A percentile compares a stretch with the other conserved stretches of the same genome.
These are phyloP conservation scores for Apteryx owenii DNA, from an alignment of 2,113 vertebrate species.

Conservation along the genomic window DNA sequence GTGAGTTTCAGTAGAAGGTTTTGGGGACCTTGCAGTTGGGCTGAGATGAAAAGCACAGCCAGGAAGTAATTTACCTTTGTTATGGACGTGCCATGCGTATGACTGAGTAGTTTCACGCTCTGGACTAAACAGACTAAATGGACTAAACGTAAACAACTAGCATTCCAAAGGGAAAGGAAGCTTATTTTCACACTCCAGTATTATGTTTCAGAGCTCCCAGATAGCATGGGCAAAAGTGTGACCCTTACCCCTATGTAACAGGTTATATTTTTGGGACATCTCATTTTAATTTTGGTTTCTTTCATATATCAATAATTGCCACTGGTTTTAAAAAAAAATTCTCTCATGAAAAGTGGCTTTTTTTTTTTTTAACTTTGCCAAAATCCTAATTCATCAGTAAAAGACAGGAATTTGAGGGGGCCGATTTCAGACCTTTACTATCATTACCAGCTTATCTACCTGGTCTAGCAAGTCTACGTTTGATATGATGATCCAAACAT, in stretches of 20 bases:
- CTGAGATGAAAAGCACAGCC: constrained; percentile 2
- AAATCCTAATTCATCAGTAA: background rate
- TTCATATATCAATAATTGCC: background rate
- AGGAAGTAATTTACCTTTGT: constrained; percentile 20
- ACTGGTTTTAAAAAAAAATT: background rate
- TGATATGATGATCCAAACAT: background rate
- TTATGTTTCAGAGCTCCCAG: background rate
- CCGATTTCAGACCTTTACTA: background rate
- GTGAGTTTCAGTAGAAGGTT: constrained; percentile 7
- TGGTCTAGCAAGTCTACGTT: background rate
- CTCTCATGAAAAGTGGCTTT: rapidly evolving
- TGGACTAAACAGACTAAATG: background rate
- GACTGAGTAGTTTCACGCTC: background rate
- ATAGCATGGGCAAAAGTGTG: background rate
- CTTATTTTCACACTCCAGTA: background rate
- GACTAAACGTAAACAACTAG: background rate
- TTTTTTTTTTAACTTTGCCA: background rate
- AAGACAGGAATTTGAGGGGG: background rate
- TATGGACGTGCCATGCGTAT: background rate
- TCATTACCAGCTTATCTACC: background rate
- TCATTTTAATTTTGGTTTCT: background rate
- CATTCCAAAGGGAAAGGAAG: background rate
- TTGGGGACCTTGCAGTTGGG: constrained; percentile 6
- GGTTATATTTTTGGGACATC: background rate
- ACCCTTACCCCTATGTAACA: background rate